These are phyloP conservation scores for Synergus gifuensis DNA, from an alignment of 2,888 invertebrate species.

Conservation along the genomic window DNA sequence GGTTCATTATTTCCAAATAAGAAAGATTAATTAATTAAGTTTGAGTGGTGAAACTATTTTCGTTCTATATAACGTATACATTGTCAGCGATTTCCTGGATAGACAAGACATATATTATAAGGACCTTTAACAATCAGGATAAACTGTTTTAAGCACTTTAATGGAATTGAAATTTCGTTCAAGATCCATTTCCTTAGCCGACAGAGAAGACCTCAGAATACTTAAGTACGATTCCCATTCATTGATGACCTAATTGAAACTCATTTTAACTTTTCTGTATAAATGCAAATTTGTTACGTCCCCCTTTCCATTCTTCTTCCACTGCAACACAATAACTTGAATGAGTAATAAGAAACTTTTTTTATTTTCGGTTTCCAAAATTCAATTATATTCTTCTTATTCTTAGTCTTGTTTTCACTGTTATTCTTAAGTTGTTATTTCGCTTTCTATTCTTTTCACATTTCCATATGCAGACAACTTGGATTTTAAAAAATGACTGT, in stretches of 20 bases:
- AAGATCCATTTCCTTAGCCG: conserved; percentile 29
- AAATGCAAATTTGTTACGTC: conserved; percentile 18
- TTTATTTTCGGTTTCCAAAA: not conserved
- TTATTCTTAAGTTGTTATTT: too few species aligned
- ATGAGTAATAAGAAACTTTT: not conserved
- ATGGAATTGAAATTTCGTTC: conserved; percentile 37
- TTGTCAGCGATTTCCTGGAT: not conserved
- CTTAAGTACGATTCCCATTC: conserved; percentile 24
- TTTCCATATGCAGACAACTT: too few species aligned
- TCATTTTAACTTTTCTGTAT: conserved; percentile 31
- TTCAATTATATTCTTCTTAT: not conserved
- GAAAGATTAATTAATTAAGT: not conserved
- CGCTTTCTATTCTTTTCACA: too few species aligned
- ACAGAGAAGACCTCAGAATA: conserved; percentile 17
- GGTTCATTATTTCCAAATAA: not conserved
- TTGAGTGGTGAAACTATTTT: not conserved
- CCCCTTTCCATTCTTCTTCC: not conserved
- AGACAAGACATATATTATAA: not conserved
- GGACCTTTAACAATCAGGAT: not conserved
- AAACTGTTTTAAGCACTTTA: conserved; percentile 30
- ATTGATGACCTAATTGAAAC: conserved; percentile 37
- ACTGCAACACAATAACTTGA: not conserved
- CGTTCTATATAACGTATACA: not conserved
- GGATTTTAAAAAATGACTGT: too few species aligned
- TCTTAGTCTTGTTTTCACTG: too few species aligned